These are phyloP conservation scores for Platichthys stellatus DNA, from an alignment of 2,113 vertebrate species.

Conservation along the genomic window DNA sequence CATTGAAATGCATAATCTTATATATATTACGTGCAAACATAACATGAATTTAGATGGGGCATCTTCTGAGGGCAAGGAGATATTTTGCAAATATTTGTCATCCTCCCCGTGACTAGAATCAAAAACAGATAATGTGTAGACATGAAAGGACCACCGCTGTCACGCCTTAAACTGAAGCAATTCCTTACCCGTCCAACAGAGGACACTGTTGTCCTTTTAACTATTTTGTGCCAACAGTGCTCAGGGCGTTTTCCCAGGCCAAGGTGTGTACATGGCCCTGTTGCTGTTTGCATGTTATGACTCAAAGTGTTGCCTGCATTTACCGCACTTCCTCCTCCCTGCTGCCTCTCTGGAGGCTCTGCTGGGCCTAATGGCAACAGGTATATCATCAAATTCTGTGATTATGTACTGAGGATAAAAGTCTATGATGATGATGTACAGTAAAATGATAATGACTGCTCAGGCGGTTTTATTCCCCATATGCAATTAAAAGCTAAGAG, in stretches of 20 bases:
- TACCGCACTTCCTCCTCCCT: not conserved
- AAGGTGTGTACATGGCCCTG: not conserved
- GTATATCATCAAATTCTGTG: not conserved
- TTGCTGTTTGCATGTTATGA: conserved; percentile 10
- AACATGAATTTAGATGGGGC: conserved; percentile 3
- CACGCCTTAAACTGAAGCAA: not conserved
- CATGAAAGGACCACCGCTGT: not conserved
- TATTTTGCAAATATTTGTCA: conserved; percentile 2
- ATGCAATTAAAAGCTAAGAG: too few relatives aligned
- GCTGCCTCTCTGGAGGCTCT: too few relatives aligned
- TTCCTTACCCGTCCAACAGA: conserved; percentile 47
- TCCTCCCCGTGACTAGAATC: not conserved
- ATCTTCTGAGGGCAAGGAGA: not conserved
- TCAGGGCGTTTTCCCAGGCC: conserved; percentile 48
- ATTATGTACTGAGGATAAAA: not conserved
- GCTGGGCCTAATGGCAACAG: not conserved
- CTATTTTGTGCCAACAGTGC: not conserved
- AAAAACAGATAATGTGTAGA: not conserved
- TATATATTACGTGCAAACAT: too few relatives aligned
- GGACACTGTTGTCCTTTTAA: conserved; percentile 36
- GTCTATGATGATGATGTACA: not conserved
- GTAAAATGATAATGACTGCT: not conserved
- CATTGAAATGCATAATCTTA: too few relatives aligned
- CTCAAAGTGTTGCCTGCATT: not conserved
- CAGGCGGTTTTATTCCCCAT: not conserved